Percentiles rank a stretch among this genome's conserved stretches.
phyloP scores from a whole-genome alignment of 37 sponge, comb jelly and placozoan species.

The Halichondria panicea region DNA sequence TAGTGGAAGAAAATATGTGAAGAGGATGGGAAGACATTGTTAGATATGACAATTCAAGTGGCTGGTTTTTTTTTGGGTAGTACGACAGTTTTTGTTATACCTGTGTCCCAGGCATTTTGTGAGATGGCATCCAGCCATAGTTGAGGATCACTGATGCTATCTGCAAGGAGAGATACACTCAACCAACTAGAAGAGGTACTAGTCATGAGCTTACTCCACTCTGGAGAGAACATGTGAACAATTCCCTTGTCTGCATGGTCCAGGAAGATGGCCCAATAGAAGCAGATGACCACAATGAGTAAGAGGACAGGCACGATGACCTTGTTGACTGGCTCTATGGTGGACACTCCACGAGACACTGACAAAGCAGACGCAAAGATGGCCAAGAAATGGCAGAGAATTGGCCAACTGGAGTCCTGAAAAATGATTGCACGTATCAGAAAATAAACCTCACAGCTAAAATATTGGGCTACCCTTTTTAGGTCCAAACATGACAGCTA shows the following conservation, averaged over 20 bases:
- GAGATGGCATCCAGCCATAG: conserved; percentile 87
- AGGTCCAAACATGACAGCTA: no score
- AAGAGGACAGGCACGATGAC: conserved; percentile 76
- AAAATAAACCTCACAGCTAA: no score
- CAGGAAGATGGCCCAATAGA: conserved; percentile 80
- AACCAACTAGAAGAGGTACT: not conserved
- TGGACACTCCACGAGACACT: conserved; percentile 70
- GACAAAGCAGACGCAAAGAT: conserved; percentile 44
- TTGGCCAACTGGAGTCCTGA: conserved; percentile 59
- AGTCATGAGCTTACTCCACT: conserved; percentile 59
- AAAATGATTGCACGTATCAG: no score
- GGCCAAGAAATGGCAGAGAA: conserved; percentile 52
- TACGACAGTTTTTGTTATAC: conserved; percentile 23
- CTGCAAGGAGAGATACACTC: not conserved
- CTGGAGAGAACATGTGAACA: conserved; percentile 77
- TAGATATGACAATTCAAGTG: no score
- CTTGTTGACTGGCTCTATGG: conserved; percentile 78
- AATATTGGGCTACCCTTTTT: no score
- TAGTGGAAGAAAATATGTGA: no score
- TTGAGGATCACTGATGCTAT: conserved; percentile 7
- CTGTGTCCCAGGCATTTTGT: conserved; percentile 94
- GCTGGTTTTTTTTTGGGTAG: no score
- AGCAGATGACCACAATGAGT: conserved; percentile 54
- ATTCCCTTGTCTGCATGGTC: conserved; percentile 73
- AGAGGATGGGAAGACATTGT: no score